Base-by-base conservation (phyloP, 92 coral and sea anemone genomes). In the Phenganax subtilis region DNA sequence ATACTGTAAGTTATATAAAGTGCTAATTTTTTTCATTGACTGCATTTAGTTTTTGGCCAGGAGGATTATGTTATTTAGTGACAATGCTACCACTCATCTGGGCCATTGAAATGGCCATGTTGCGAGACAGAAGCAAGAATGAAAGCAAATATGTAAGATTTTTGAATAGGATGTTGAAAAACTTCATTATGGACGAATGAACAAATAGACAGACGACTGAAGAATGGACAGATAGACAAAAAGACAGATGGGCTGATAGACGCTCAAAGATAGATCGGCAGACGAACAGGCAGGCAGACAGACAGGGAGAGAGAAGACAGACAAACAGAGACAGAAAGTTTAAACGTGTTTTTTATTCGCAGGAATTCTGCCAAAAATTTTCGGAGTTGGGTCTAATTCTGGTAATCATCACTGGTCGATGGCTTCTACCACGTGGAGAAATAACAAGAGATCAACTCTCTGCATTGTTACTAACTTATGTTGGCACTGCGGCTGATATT, bases 361-460 rank as follows among this genome's bases (percentile, higher is more conserved):
- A 79, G 83, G 83, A 63, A 25, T 79, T 79, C 83, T 10, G 90
- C 7, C 94, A 90, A 83, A 94, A 94, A 69, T 94, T 89, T 82
- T 90, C 98, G 73, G 91, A 94, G 55, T 90, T 94, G 10, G 98
- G 98, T 17, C 88, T 94, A 27, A 94, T 94, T 64, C 84, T 94
- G 63, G 87, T 90, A 47, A 90, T 94, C 54, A 94, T 94, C 85
- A 82, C 91, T 8, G 98, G 92, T 8, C 97, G 98, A 44, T 94
- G 98, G 98, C 91, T 94, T 6, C 75, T 94, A 12, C 98, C 98
- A 12, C 91, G 98, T 80, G 98, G 98, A 57, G 94, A 90, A 63
- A 86, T 94, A 37, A 94, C 98, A 70, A 90, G 98, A 85, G 98
- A 94, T 84, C 98, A 94, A 89, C 91, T 94, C 0, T 94, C 98